Evolutionary conservation across 2,113 vertebrate species (phyloP).

Genomic region (Stegostoma tigrinum): DNA sequence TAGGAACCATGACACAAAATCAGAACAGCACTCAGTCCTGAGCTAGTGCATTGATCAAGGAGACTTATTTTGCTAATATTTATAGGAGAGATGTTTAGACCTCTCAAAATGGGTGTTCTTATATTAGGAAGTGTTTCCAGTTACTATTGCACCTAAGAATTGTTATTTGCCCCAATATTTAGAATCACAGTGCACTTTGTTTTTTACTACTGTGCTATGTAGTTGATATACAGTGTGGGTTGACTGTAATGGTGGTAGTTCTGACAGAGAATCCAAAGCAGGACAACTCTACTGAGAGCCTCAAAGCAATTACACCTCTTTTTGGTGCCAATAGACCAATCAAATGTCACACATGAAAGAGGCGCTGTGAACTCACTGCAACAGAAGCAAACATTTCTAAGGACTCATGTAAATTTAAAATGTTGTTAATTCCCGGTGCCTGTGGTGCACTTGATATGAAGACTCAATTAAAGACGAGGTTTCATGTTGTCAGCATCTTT

Average conservation of each 20-base stretch:
- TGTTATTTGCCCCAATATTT: background rate
- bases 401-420: background rate
- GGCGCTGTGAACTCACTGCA: background rate
- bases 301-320: background rate
- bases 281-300: background rate
- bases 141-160: background rate
- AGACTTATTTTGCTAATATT: background rate
- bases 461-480: background rate
- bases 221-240: background rate
- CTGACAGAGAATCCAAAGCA: too few relatives aligned
- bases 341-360: too few relatives aligned
- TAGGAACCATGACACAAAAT: background rate
- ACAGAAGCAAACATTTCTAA: background rate
- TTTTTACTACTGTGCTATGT: background rate
- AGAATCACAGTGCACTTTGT: background rate
- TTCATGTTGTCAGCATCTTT: background rate
- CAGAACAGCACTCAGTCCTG: background rate
- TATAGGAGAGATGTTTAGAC: background rate
- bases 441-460: background rate
- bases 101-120: background rate
- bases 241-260: background rate
- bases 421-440: background rate
- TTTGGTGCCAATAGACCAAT: background rate
- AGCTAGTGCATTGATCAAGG: background rate
- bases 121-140: background rate